These are phyloP conservation scores for Spheniscus humboldti DNA, from an alignment of 2,797 vertebrate genomes.

Conservation along the genomic window DNA sequence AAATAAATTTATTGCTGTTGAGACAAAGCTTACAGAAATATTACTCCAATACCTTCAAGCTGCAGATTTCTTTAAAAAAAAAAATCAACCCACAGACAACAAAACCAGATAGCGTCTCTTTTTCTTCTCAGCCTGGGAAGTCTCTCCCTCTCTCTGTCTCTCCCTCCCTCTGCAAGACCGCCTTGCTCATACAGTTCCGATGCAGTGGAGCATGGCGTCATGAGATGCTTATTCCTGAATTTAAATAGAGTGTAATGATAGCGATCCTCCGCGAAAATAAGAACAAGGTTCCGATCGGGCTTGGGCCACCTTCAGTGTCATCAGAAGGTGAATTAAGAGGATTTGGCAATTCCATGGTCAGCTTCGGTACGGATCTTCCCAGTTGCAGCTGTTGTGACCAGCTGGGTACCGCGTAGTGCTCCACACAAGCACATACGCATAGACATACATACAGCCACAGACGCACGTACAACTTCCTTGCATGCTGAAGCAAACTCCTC, in stretches of 20 bases:
- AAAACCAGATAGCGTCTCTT: not conserved
- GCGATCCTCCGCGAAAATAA: not conserved
- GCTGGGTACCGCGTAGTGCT: not conserved
- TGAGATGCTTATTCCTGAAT: conserved; percentile 63
- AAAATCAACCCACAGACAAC: not conserved
- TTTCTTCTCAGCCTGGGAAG: conserved; percentile 32
- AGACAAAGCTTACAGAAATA: conserved; percentile 45
- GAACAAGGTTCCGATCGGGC: not conserved
- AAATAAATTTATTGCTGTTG: conserved; percentile 30
- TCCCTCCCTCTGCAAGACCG: conserved; percentile 31
- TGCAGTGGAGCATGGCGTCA: conserved; percentile 63
- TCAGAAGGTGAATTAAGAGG: conserved; percentile 44
- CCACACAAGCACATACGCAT: not conserved
- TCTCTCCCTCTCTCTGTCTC: conserved; percentile 9
- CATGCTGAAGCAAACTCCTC: conserved; percentile 49
- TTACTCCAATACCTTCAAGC: conserved; percentile 29
- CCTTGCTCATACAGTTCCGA: conserved; percentile 54
- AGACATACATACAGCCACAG: conserved; percentile 2
- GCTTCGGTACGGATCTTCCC: not conserved
- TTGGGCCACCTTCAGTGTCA: conserved; percentile 48
- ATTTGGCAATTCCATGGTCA: conserved; percentile 53
- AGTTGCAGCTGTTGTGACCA: not conserved
- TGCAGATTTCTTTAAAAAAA: conserved; percentile 1
- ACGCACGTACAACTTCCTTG: conserved; percentile 29
- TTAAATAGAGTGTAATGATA: conserved; percentile 42